These are phyloP conservation scores for Echeneis naucrates DNA, from an alignment of 2,797 vertebrate species.

Conservation along the genomic window DNA sequence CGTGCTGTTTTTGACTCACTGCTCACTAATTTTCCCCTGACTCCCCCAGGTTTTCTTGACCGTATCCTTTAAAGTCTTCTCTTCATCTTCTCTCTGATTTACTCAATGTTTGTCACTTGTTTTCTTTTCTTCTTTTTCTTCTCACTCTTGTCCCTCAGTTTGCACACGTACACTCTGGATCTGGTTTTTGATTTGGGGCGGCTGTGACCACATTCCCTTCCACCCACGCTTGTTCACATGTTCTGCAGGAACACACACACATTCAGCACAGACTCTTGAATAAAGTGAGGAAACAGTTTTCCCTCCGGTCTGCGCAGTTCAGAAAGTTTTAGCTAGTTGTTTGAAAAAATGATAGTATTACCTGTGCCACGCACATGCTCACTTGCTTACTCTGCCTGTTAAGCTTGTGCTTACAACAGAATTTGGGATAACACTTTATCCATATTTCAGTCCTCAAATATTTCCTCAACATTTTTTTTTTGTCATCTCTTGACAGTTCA, in stretches of 20 bases:
- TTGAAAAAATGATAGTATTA: background rate
- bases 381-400: background rate
- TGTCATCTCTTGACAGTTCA: background rate
- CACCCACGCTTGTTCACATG: constrained; percentile 76
- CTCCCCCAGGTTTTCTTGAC: constrained; percentile 20
- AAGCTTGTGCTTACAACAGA: background rate
- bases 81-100: background rate
- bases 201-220: constrained; percentile 78
- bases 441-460: constrained; percentile 30
- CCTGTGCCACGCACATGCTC: background rate
- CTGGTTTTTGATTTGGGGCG: constrained; percentile 80
- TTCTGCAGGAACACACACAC: constrained; percentile 67
- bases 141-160: constrained; percentile 37
- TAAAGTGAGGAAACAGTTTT: constrained; percentile 28
- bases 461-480: constrained; percentile 32
- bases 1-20: constrained; percentile 53
- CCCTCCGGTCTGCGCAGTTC: background rate
- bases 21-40: constrained; percentile 1
- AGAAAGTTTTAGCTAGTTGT: background rate
- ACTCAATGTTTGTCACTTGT: background rate
- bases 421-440: background rate
- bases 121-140: constrained; percentile 7
- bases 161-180: constrained; percentile 55
- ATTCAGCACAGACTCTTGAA: constrained; percentile 41
- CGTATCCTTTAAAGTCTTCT: constrained; percentile 2